Conservation (phyloP, 2,888 invertebrate genomes). For the Polyploca ridens region DNA sequence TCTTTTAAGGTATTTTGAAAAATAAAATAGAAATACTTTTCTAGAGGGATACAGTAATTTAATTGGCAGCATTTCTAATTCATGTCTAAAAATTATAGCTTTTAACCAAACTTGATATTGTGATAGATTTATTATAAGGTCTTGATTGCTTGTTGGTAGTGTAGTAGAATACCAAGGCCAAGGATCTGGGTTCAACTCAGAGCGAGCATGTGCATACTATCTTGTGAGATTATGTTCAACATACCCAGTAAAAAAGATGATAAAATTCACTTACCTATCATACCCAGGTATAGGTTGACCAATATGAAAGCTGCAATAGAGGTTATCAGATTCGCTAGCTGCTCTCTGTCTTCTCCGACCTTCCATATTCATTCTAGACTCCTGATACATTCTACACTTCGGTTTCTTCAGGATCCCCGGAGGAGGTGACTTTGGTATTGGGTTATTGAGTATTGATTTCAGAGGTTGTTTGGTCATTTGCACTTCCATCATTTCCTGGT, state of each 20-base stretch:
- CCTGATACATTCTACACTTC: slow-evolving; percentile 62
- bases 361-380: slow-evolving; percentile 57
- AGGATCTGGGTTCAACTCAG: too few species aligned
- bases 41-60: too few species aligned
- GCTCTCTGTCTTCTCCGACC: slow-evolving; percentile 77
- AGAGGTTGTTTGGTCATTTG: slow-evolving; percentile 69
- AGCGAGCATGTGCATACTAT: too few species aligned
- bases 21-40: too few species aligned
- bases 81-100: too few species aligned
- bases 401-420: slow-evolving; percentile 77
- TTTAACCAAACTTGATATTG: too few species aligned
- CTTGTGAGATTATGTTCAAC: too few species aligned
- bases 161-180: too few species aligned
- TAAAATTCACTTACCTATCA: slow-evolving; percentile 61
- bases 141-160: too few species aligned
- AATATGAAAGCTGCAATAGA: slow-evolving; percentile 60
- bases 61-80: too few species aligned
- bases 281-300: slow-evolving; percentile 65
- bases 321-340: slow-evolving; percentile 79
- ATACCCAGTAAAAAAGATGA: background rate
- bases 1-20: too few species aligned
- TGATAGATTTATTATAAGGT: too few species aligned
- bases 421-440: slow-evolving; percentile 66
- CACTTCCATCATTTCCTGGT: slow-evolving; percentile 74
- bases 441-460: slow-evolving; percentile 79